A percentile compares a stretch with the other conserved stretches of the same genome.
Conservation (phyloP, 2,888 invertebrate species). For the Baccha elongata region DNA sequence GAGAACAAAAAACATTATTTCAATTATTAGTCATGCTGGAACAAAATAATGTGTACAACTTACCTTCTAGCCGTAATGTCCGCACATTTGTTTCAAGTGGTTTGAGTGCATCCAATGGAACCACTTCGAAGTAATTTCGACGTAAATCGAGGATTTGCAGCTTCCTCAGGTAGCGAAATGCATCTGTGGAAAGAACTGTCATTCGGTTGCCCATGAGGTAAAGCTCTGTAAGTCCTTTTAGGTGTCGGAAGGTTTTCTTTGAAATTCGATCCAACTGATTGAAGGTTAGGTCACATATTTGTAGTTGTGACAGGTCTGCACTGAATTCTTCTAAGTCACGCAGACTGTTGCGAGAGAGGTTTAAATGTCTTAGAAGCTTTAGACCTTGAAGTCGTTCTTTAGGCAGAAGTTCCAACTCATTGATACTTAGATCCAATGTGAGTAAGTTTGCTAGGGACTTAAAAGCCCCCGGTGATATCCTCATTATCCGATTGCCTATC, state of each 20-base stretch:
- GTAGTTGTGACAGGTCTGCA: constrained; percentile 88
- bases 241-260: constrained; percentile 89
- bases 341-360: constrained; percentile 92
- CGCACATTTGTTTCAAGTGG: constrained; percentile 92
- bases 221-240: constrained; percentile 90
- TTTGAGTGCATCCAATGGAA: constrained; percentile 90
- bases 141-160: constrained; percentile 90
- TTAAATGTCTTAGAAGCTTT: constrained; percentile 88
- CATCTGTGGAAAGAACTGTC: constrained; percentile 89
- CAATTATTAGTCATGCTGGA: constrained; percentile 25
- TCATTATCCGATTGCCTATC: constrained; percentile 88
- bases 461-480: constrained; percentile 93
- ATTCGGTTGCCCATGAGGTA: constrained; percentile 93
- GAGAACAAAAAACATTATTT: constrained; percentile 18
- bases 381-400: constrained; percentile 92
- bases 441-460: constrained; percentile 89
- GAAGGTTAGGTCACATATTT: constrained; percentile 91
- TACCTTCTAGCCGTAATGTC: constrained; percentile 91
- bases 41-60: constrained; percentile 75
- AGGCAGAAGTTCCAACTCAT: constrained; percentile 91
- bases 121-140: constrained; percentile 91
- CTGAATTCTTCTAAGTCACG: constrained; percentile 92
- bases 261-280: constrained; percentile 91
- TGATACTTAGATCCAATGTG: constrained; percentile 91
- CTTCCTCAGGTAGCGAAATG: constrained; percentile 90